These are phyloP conservation scores for Pseudochromis fuscus DNA, from an alignment of 2,797 vertebrate species.

Conservation along the genomic window DNA sequence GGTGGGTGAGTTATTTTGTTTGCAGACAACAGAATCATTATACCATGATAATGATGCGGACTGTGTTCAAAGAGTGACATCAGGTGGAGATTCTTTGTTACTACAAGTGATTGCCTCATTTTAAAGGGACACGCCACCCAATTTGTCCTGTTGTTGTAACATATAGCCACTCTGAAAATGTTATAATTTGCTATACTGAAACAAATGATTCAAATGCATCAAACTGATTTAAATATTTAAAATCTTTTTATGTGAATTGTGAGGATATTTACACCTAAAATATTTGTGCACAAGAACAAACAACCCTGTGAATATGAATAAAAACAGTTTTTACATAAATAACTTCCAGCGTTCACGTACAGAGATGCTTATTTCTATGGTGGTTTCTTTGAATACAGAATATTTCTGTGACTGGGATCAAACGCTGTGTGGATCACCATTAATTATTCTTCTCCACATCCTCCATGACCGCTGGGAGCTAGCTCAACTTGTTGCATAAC, in stretches of 20 bases:
- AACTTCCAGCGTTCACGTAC: neutral
- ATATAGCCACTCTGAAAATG: neutral
- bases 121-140: neutral
- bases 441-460: conserved; percentile 32
- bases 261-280: neutral
- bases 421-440: conserved; percentile 15
- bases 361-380: neutral
- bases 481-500: conserved; percentile 52
- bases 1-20: too few relatives aligned
- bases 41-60: neutral
- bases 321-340: conserved; percentile 34
- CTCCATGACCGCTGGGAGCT: conserved; percentile 17
- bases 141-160: neutral
- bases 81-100: conserved; percentile 53
- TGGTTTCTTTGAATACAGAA: conserved; percentile 11
- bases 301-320: neutral
- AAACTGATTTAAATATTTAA: too few relatives aligned
- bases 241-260: neutral
- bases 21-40: neutral
- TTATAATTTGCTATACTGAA: neutral
- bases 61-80: conserved; percentile 56
- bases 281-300: neutral
- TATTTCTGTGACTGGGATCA: conserved; percentile 18
- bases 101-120: conserved; percentile 34
- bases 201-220: neutral